Conservation (phyloP, 2,113 vertebrate genomes). For the Calyptomena viridis region DNA sequence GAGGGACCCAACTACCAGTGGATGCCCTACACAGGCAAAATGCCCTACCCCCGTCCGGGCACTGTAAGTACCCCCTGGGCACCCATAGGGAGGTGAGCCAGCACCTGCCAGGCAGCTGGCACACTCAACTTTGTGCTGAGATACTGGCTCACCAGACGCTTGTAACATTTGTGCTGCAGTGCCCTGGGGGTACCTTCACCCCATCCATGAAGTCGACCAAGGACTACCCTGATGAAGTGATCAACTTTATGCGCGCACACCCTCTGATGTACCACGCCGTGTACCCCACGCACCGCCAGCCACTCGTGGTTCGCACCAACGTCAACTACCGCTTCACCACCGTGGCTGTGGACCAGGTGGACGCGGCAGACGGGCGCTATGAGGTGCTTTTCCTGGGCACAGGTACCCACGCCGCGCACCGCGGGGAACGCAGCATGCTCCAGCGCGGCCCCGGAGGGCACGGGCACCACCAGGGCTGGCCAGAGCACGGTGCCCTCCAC, state of each 20-base stretch:
- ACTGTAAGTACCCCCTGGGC: slow-evolving; percentile 79
- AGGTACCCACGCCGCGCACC: slow-evolving; percentile 83
- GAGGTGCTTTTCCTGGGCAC: slow-evolving; percentile 99
- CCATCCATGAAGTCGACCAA: slow-evolving; percentile 98
- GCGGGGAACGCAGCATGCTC: slow-evolving; percentile 66
- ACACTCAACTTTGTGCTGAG: rapidly evolving
- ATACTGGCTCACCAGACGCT: rapidly evolving
- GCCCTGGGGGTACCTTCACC: slow-evolving; percentile 96
- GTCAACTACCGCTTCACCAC: slow-evolving; percentile 96
- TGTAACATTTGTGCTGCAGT: slow-evolving; percentile 68
- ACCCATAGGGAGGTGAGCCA: rapidly evolving
- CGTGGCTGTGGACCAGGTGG: slow-evolving; percentile 95
- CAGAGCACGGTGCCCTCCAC: background rate
- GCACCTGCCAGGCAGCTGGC: rapidly evolving
- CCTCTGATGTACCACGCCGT: slow-evolving; percentile 94
- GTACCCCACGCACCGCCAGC: slow-evolving; percentile 94
- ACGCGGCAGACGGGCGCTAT: slow-evolving; percentile 95
- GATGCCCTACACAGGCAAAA: slow-evolving; percentile 97
- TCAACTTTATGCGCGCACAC: slow-evolving; percentile 98
- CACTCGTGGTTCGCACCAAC: slow-evolving; percentile 93
- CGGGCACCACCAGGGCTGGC: slow-evolving; percentile 26
- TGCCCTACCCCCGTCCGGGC: slow-evolving; percentile 95
- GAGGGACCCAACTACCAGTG: slow-evolving; percentile 98
- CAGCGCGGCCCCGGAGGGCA: slow-evolving; percentile 28
- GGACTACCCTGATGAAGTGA: slow-evolving; percentile 97